These are phyloP conservation scores for Heliconius ethilla DNA, from an alignment of 2,888 invertebrate genomes.

Conservation along the genomic window DNA sequence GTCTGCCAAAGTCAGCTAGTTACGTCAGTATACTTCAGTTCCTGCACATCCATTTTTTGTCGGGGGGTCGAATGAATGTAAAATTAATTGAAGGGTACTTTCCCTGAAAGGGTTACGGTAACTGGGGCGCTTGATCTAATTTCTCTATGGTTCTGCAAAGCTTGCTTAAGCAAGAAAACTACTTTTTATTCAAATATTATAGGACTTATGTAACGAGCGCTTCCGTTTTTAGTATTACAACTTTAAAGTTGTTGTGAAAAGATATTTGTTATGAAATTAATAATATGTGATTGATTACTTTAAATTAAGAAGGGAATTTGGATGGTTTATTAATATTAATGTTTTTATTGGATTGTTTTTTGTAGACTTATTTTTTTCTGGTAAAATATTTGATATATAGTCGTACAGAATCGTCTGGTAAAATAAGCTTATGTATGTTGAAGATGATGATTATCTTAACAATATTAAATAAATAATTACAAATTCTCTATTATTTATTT, in stretches of 20 bases:
- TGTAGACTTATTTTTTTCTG: no score
- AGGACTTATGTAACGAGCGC: neutral
- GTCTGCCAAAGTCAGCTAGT: conserved; percentile 61
- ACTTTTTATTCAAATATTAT: conserved; percentile 17
- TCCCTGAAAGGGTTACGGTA: conserved; percentile 59
- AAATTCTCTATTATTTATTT: no score
- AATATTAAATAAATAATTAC: no score
- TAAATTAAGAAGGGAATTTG: neutral
- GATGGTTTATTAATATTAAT: neutral
- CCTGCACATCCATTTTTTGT: conserved; percentile 66
- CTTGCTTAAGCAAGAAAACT: conserved; percentile 27
- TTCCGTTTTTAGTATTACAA: conserved; percentile 1
- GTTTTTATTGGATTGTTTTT: no score
- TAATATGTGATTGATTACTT: no score
- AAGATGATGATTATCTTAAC: no score
- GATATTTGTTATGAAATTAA: no score
- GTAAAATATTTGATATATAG: no score
- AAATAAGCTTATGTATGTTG: no score
- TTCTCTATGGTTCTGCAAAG: conserved; percentile 52
- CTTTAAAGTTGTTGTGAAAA: neutral
- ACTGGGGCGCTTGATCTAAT: conserved; percentile 60
- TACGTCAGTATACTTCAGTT: conserved; percentile 62
- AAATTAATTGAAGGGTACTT: conserved; percentile 75
- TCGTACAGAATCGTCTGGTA: no score
- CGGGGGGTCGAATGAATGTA: conserved; percentile 70